These are phyloP conservation scores for Cyrtodaria siliqua DNA, from an alignment of 2,888 invertebrate species.

Conservation along the genomic window DNA sequence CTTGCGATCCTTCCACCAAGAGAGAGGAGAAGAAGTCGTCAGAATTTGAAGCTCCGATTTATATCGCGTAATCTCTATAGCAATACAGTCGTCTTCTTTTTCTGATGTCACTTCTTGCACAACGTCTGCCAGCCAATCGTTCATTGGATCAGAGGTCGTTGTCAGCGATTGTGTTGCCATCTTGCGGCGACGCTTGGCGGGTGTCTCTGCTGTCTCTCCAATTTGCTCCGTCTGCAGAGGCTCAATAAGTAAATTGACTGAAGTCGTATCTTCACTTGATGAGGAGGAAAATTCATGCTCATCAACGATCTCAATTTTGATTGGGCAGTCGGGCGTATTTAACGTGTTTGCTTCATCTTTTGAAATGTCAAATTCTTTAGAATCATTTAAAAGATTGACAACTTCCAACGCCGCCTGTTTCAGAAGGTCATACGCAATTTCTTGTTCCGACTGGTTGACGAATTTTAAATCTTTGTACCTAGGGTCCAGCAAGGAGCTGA, in stretches of 20 bases:
- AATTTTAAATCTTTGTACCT: slow-evolving; percentile 61
- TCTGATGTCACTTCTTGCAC: slow-evolving; percentile 37
- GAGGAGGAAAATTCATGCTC: slow-evolving; percentile 5
- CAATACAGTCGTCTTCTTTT: slow-evolving; percentile 49
- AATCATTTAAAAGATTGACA: slow-evolving; percentile 11
- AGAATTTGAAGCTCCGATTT: slow-evolving; percentile 53
- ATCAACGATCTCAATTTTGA: slow-evolving; percentile 50
- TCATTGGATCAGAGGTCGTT: slow-evolving; percentile 19
- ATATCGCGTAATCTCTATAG: slow-evolving; percentile 57
- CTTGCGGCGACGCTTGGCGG: background rate
- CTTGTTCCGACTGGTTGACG: slow-evolving; percentile 51
- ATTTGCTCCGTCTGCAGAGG: background rate
- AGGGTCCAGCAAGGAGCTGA: slow-evolving; percentile 61
- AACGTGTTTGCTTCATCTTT: background rate
- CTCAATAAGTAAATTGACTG: background rate
- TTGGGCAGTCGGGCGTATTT: slow-evolving; percentile 12
- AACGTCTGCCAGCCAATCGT: slow-evolving; percentile 65
- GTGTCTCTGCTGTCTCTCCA: background rate
- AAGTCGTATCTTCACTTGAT: background rate
- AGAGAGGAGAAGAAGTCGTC: slow-evolving; percentile 46
- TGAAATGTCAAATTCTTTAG: background rate
- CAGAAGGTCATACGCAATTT: slow-evolving; percentile 45
- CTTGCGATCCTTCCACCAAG: slow-evolving; percentile 64
- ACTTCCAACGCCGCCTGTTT: slow-evolving; percentile 44
- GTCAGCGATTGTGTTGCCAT: background rate